phyloP scores from a whole-genome alignment of 30 jellyfish, hydroid and myxozoan species.

The Pelagia noctiluca region DNA sequence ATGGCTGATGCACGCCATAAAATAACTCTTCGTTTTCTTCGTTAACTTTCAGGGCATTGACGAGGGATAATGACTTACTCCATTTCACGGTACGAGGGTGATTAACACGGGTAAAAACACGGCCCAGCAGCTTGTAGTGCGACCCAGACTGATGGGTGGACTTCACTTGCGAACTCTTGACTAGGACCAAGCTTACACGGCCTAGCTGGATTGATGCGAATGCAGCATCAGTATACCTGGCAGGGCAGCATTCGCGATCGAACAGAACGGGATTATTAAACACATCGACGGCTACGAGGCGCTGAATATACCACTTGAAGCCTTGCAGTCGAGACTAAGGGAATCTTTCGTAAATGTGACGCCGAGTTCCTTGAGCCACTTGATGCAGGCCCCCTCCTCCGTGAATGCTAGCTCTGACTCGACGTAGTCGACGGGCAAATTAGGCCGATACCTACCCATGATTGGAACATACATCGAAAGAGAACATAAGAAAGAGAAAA shows the following conservation, averaged over 20 bases:
- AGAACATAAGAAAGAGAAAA: conserved; percentile 58
- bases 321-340: conserved; percentile 94
- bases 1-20: too few species aligned
- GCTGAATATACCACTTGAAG: conserved; percentile 65
- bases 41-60: too few species aligned
- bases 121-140: too few species aligned
- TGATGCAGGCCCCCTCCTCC: conserved; percentile 81
- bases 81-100: too few species aligned
- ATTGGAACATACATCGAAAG: conserved; percentile 52
- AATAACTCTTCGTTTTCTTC: too few species aligned
- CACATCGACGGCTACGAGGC: conserved; percentile 52
- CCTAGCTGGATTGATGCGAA: too few species aligned
- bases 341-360: conserved; percentile 81
- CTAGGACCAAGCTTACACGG: too few species aligned
- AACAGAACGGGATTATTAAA: conserved; percentile 15
- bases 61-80: too few species aligned
- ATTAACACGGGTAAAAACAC: too few species aligned
- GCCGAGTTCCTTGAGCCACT: conserved; percentile 93
- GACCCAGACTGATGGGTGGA: too few species aligned
- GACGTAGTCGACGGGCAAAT: conserved; percentile 83
- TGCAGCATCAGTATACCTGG: conserved; percentile 49
- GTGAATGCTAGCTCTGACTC: conserved; percentile 92
- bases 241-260: conserved; percentile 43
- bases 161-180: too few species aligned
- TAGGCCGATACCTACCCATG: conserved; percentile 99